phyloP scores from a whole-genome alignment of 2,888 invertebrate species.

The Lutraria lutraria region DNA sequence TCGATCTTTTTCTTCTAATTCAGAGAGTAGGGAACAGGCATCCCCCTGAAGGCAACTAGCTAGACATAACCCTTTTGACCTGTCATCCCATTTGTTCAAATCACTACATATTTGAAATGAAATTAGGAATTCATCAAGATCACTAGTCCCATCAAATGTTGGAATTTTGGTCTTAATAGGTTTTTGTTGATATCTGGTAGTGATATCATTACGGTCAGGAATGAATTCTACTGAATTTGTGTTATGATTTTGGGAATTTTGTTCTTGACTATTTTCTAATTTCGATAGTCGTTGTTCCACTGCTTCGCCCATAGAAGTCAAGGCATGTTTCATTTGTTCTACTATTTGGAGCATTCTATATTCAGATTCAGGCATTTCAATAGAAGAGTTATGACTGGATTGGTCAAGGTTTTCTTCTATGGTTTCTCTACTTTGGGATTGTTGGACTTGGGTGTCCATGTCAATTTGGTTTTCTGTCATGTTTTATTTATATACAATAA shows the following conservation, averaged over 20 bases:
- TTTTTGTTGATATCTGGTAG: too few species aligned
- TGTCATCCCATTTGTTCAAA: too few species aligned
- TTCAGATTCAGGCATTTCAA: not conserved
- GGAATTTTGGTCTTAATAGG: slow-evolving; percentile 7
- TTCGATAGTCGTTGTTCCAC: slow-evolving; percentile 6
- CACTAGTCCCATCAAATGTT: not conserved
- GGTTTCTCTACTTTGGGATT: not conserved
- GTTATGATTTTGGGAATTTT: too few species aligned
- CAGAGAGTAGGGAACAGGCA: not conserved
- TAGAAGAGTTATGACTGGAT: not conserved
- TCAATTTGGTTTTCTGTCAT: slow-evolving; percentile 10
- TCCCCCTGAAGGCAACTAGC: too few species aligned
- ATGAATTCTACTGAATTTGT: too few species aligned
- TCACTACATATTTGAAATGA: slow-evolving; percentile 1
- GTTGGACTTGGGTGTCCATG: slow-evolving; percentile 10
- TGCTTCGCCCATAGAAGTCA: not conserved
- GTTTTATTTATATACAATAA: not conserved
- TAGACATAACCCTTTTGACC: too few species aligned
- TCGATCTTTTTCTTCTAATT: not conserved
- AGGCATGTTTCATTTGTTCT: not conserved
- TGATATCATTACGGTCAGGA: too few species aligned
- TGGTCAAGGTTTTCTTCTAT: not conserved
- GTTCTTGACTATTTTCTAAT: too few species aligned
- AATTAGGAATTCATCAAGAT: slow-evolving; percentile 14
- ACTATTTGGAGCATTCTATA: not conserved